phyloP scores from a whole-genome alignment of 53 echinoderm and acorn worm species.

The Crossaster papposus region DNA sequence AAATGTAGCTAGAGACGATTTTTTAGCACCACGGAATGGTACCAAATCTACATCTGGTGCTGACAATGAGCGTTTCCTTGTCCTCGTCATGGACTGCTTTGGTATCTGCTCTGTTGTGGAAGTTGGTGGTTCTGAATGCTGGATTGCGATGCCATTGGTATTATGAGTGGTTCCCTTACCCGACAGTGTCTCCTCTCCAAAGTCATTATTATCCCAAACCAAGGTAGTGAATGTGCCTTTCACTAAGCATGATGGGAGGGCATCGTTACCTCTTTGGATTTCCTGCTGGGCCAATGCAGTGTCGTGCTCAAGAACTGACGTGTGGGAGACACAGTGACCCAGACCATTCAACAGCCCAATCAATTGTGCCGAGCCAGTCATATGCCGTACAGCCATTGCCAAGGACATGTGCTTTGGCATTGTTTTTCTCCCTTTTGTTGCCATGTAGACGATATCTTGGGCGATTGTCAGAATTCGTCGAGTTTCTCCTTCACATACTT shows the following conservation, averaged over 20 bases:
- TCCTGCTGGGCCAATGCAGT: conserved; percentile 69
- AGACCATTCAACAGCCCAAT: conserved; percentile 51
- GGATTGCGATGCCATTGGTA: conserved; percentile 46
- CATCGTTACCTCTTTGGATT: conserved; percentile 42
- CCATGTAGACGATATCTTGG: conserved; percentile 64
- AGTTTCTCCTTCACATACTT: conserved; percentile 3
- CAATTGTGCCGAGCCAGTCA: conserved; percentile 48
- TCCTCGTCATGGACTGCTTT: conserved; percentile 2
- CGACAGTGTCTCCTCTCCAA: no score
- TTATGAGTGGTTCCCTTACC: conserved; percentile 59
- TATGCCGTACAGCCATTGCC: conserved; percentile 52
- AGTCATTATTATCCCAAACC: conserved; percentile 6
- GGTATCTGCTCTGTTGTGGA: background rate
- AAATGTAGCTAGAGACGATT: background rate
- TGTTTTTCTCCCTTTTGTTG: conserved; percentile 35
- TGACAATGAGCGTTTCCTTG: conserved; percentile 35
- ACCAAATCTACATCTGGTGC: conserved; percentile 14
- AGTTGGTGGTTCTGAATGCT: conserved; percentile 5
- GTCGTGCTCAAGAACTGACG: conserved; percentile 72
- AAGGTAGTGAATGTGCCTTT: conserved; percentile 31
- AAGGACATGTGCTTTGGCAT: conserved; percentile 55
- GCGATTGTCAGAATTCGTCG: conserved; percentile 30
- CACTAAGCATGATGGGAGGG: conserved; percentile 44
- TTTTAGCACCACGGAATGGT: conserved; percentile 23
- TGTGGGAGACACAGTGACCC: conserved; percentile 50